phyloP scores from a whole-genome alignment of 1,140 invertebrate genomes.

The Scaptomyza graminum region DNA sequence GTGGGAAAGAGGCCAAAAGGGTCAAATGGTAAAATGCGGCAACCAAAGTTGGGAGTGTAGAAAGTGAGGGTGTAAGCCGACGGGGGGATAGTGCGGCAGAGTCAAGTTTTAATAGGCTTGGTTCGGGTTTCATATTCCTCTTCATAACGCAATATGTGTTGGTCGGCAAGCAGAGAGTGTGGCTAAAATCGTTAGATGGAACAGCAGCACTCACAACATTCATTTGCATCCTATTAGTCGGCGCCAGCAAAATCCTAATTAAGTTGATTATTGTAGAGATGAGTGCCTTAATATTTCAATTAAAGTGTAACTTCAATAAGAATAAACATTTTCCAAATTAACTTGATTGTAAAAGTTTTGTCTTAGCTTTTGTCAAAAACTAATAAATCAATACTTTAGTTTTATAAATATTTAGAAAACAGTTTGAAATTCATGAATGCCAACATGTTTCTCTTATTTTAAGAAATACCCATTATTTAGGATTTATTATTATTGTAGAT shows the following conservation, averaged over 20 bases:
- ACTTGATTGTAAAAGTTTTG: background rate
- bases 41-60: constrained; percentile 3
- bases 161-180: background rate
- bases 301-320: background rate
- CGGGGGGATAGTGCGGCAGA: too few species aligned
- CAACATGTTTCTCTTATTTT: too few species aligned
- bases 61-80: background rate
- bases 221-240: background rate
- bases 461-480: too few species aligned
- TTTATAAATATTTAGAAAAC: too few species aligned
- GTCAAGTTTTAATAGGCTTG: constrained; percentile 28
- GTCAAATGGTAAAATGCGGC: constrained; percentile 36
- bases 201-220: constrained; percentile 2
- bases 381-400: too few species aligned
- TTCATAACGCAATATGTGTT: constrained; percentile 2
- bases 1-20: constrained; percentile 55
- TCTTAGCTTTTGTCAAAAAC: too few species aligned
- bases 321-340: background rate
- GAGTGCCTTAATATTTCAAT: background rate
- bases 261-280: background rate
- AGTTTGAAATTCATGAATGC: too few species aligned
- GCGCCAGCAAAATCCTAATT: background rate
- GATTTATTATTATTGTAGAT: too few species aligned
- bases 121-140: constrained; percentile 17
- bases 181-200: background rate